Percentiles rank a stretch among this genome's conserved stretches.
These are phyloP conservation scores for Poecilia latipinna DNA, from an alignment of 2,113 vertebrate species.

Conservation along the genomic window DNA sequence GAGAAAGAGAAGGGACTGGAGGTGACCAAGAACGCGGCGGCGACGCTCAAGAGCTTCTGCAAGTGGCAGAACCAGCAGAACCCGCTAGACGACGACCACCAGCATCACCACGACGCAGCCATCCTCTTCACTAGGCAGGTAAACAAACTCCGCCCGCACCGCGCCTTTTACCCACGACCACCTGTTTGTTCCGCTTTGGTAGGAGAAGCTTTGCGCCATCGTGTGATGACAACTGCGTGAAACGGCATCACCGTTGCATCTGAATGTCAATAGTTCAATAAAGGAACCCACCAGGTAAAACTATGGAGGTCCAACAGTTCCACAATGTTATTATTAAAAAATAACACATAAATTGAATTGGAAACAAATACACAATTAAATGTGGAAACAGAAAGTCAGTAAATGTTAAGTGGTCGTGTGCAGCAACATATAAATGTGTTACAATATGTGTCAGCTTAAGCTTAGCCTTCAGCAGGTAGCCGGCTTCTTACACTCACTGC, in stretches of 20 bases:
- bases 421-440: too few relatives aligned
- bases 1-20: conserved; percentile 91
- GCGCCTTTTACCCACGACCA: not conserved
- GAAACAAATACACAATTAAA: too few relatives aligned
- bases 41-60: conserved; percentile 96
- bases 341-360: too few relatives aligned
- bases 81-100: conserved; percentile 88
- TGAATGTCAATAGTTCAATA: not conserved
- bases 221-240: not conserved
- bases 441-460: too few relatives aligned
- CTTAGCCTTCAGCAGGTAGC: too few relatives aligned
- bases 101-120: conserved; percentile 93
- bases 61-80: conserved; percentile 99
- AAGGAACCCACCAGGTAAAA: not conserved
- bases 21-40: conserved; percentile 91
- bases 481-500: too few relatives aligned
- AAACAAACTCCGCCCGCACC: conserved; percentile 58
- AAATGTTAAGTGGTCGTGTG: too few relatives aligned
- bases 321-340: not conserved
- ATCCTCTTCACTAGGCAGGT: conserved; percentile 99
- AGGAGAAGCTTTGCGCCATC: too few relatives aligned
- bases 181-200: not conserved
- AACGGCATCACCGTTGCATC: too few relatives aligned
- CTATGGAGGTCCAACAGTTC: not conserved
- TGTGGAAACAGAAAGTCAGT: too few relatives aligned